Conservation (phyloP, 2,888 invertebrate genomes). For the Perizoma flavofasciatum region DNA sequence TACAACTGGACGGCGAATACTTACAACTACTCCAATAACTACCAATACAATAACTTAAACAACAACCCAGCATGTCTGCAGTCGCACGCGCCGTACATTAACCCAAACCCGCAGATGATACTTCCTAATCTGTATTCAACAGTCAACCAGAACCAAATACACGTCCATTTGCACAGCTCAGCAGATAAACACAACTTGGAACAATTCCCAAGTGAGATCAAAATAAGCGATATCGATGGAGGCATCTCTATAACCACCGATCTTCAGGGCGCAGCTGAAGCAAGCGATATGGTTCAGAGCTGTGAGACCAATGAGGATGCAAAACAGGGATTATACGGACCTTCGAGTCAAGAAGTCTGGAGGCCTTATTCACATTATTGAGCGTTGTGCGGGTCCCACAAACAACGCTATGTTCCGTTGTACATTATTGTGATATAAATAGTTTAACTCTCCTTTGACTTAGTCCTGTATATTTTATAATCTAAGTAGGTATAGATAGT, state of each 20-base stretch:
- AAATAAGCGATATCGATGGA: slow-evolving; percentile 84
- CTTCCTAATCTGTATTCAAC: slow-evolving; percentile 92
- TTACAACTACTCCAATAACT: slow-evolving; percentile 86
- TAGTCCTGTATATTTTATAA: slow-evolving; percentile 16
- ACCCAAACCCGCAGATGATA: slow-evolving; percentile 87
- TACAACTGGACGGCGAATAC: slow-evolving; percentile 86
- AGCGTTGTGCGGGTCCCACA: slow-evolving; percentile 8
- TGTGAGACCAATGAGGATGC: slow-evolving; percentile 82
- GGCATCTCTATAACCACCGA: slow-evolving; percentile 83
- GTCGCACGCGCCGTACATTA: slow-evolving; percentile 85
- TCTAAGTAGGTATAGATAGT: slow-evolving; percentile 22
- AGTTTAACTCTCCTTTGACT: slow-evolving; percentile 9
- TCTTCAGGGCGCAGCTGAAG: slow-evolving; percentile 73
- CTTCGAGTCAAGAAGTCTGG: slow-evolving; percentile 86
- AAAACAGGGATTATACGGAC: slow-evolving; percentile 73
- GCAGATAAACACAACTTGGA: slow-evolving; percentile 86
- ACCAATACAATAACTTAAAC: slow-evolving; percentile 87
- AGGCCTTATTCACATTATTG: slow-evolving; percentile 85
- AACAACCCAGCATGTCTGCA: slow-evolving; percentile 79
- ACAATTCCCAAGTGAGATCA: slow-evolving; percentile 85
- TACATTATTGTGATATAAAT: slow-evolving; percentile 79
- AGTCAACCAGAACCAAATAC: slow-evolving; percentile 94
- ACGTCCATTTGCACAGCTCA: slow-evolving; percentile 89
- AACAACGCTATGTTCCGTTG: slow-evolving; percentile 62
- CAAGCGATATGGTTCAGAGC: slow-evolving; percentile 76